phyloP scores from a whole-genome alignment of 2,113 vertebrate genomes.

The Nibea coibor region DNA sequence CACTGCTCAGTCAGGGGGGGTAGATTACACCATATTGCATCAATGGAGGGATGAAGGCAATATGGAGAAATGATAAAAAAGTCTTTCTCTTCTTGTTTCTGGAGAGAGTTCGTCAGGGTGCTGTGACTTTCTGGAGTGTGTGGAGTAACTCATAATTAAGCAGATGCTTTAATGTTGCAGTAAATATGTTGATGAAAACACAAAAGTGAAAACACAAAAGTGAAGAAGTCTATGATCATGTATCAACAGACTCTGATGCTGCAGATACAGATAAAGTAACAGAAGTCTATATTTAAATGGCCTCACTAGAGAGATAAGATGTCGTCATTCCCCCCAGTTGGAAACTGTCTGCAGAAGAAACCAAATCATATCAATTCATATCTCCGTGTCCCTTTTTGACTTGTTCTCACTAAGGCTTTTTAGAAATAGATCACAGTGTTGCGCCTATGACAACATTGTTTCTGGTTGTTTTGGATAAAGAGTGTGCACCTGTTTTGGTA shows the following conservation, averaged over 20 bases:
- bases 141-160: constrained; percentile 24
- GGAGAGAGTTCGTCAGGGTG: neutral
- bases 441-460: constrained; percentile 16
- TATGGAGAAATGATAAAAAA: constrained; percentile 15
- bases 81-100: constrained; percentile 28
- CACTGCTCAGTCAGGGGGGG: constrained; percentile 47
- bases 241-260: constrained; percentile 29
- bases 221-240: constrained; percentile 17
- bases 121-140: constrained; percentile 29
- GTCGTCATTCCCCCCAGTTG: constrained; percentile 44
- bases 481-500: constrained; percentile 5
- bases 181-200: constrained; percentile 28
- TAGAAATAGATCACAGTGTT: constrained; percentile 36
- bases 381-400: constrained; percentile 15
- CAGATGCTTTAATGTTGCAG: constrained; percentile 27
- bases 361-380: constrained; percentile 32
- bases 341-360: constrained; percentile 53
- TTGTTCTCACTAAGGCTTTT: constrained; percentile 29
- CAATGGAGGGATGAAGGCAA: constrained; percentile 50
- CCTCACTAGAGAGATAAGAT: constrained; percentile 63
- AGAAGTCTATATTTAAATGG: constrained; percentile 74
- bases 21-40: constrained; percentile 73
- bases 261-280: constrained; percentile 57
- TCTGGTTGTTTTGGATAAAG: constrained; percentile 25
- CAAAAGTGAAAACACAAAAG: constrained; percentile 30